These are phyloP conservation scores for Eupithecia exiguata DNA, from an alignment of 2,888 invertebrate species.

Conservation along the genomic window DNA sequence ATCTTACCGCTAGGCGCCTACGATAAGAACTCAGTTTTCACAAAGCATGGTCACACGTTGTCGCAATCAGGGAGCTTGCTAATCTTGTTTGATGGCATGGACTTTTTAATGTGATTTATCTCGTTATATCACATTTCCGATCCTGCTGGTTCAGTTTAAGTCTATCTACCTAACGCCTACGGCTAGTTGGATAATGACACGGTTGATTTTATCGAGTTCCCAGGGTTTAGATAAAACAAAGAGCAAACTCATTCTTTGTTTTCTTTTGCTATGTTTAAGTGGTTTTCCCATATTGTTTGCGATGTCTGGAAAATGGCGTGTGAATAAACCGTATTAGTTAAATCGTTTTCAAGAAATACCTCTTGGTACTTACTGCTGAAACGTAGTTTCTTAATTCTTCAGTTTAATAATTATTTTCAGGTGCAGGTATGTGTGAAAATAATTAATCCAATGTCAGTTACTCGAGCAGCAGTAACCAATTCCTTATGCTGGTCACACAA, in stretches of 20 bases:
- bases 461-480: neutral
- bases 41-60: constrained; percentile 28
- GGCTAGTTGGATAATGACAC: constrained; percentile 26
- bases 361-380: no score
- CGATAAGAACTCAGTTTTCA: neutral
- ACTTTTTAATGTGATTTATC: constrained; percentile 39
- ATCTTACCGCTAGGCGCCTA: neutral
- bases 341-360: neutral
- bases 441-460: neutral
- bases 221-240: constrained; percentile 5
- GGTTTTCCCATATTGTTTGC: neutral
- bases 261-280: neutral
- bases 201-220: constrained; percentile 17
- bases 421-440: no score
- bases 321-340: neutral
- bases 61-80: constrained; percentile 30
- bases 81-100: constrained; percentile 24
- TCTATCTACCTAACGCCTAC: constrained; percentile 18
- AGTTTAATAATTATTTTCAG: no score
- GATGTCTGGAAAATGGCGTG: neutral
- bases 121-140: constrained; percentile 33
- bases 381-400: neutral
- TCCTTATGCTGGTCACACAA: neutral
- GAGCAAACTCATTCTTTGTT: constrained; percentile 8
- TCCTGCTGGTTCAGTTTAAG: constrained; percentile 17